Base-by-base conservation (phyloP, 2,888 invertebrate species). In the Troides oblongomaculatus region DNA sequence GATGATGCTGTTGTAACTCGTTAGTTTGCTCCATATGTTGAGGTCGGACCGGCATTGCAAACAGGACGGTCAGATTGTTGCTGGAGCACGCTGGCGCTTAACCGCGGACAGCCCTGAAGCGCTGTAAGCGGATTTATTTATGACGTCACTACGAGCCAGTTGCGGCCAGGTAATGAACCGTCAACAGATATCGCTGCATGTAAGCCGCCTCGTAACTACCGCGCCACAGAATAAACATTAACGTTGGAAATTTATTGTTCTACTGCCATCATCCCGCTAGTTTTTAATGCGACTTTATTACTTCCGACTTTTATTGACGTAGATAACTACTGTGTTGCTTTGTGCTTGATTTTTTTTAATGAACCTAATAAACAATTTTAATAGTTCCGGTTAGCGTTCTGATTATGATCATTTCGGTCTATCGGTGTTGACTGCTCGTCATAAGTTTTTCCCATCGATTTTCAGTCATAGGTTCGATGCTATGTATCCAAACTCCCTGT, bases 131-230 rank as follows among this genome's bases (percentile, higher is more conserved):
- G 76, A 76, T 77, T 77, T 77, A 76, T 77, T 73, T 74, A 75
- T 76, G 75, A 74, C 76, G 74, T 77, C 74, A 76, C 75, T 74
- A 76, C 74, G 71, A 74, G 68, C 73, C 25, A 39, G 61, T 61
- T 74, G 72, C 69, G 70, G 64, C 70, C 70, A 65, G 70, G 74
- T 75, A 77, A 77, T 76, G 75, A 75, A 66, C 39, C 56, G 56
- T 43, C 62, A 66, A 62, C 66, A 74, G 72, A 72, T 70, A 72
- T 66, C 59, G 61, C 62, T 50, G 23, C 7, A 66, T 62, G 23
- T 62, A 61, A 66, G 25, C 58, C 21, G n/a, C 25, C 25, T n/a
- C 61, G 46, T 25, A 43, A 64, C 57, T 57, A 57, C 57, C 17
- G 58, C 62, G 50, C 17, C n/a, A 23, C 36, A 62, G 66, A 39